Evolutionary conservation across 2,797 vertebrate species (phyloP).

Genomic region (Chelon auratus): DNA sequence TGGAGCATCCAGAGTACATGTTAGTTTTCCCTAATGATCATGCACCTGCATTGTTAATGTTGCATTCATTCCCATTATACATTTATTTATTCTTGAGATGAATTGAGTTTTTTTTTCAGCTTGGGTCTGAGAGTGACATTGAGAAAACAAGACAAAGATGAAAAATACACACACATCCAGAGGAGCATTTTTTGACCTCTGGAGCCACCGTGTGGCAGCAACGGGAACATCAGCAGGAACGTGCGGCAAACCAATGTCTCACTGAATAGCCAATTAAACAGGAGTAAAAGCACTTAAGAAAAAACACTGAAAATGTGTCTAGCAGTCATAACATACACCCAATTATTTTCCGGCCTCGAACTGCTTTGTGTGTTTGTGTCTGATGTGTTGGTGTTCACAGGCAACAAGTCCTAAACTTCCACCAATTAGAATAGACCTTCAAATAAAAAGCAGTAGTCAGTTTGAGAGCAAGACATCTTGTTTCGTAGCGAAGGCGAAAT

Average conservation of each 20-base stretch:
- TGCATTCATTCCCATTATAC: slow-evolving; percentile 31
- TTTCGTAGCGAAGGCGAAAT: slow-evolving; percentile 52
- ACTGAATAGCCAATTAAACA: slow-evolving; percentile 40
- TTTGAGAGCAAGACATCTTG: slow-evolving; percentile 56
- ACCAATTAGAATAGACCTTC: slow-evolving; percentile 72
- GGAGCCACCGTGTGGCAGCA: slow-evolving; percentile 87
- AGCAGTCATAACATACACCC: slow-evolving; percentile 36
- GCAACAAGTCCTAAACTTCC: slow-evolving; percentile 58
- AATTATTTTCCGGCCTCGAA: slow-evolving; percentile 64
- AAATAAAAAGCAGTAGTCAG: slow-evolving; percentile 51
- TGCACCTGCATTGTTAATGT: background rate
- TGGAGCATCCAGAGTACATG: no score
- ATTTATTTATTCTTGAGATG: slow-evolving; percentile 32
- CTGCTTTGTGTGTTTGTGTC: slow-evolving; percentile 18
- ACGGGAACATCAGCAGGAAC: slow-evolving; percentile 36
- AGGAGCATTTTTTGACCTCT: slow-evolving; percentile 77
- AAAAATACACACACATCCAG: background rate
- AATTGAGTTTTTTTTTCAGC: slow-evolving; percentile 11
- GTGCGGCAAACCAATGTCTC: slow-evolving; percentile 13
- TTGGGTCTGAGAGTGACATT: slow-evolving; percentile 24
- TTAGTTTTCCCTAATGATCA: no score
- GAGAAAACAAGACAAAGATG: slow-evolving; percentile 9
- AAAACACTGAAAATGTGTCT: slow-evolving; percentile 43
- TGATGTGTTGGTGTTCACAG: slow-evolving; percentile 47
- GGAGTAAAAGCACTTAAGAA: slow-evolving; percentile 34